Percentiles rank a stretch among this genome's conserved stretches.
phyloP scores from a whole-genome alignment of 2,113 vertebrate genomes.

The Mesoclemmys tuberculata region DNA sequence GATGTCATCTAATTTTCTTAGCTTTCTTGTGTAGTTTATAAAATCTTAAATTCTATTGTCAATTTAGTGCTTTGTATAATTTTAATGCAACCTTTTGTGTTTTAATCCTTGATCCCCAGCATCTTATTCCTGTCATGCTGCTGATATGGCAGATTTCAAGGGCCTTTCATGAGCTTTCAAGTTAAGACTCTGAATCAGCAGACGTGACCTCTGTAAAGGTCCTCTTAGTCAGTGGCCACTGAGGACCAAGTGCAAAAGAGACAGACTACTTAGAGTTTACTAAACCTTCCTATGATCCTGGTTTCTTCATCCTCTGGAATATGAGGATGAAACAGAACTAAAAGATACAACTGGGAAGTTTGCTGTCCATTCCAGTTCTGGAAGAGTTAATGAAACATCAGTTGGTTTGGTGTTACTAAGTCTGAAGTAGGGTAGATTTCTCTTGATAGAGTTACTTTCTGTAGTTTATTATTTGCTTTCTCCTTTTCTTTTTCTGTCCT shows the following conservation, averaged over 20 bases:
- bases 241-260: background rate
- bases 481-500: background rate
- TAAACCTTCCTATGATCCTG: background rate
- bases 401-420: background rate
- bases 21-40: background rate
- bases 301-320: background rate
- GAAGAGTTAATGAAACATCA: background rate
- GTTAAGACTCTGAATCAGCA: constrained; percentile 11
- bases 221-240: background rate
- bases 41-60: background rate
- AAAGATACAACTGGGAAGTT: background rate
- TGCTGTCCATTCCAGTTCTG: background rate
- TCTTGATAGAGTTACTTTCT: background rate
- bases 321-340: background rate
- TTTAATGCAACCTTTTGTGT: background rate
- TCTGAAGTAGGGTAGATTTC: background rate
- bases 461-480: background rate
- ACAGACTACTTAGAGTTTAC: background rate
- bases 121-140: background rate
- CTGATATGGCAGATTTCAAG: background rate
- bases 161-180: constrained; percentile 6
- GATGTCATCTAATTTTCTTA: background rate
- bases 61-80: background rate
- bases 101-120: background rate
- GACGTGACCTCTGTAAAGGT: background rate